phyloP scores from a whole-genome alignment of 2,888 invertebrate genomes.

The Hypercompe scribonia region DNA sequence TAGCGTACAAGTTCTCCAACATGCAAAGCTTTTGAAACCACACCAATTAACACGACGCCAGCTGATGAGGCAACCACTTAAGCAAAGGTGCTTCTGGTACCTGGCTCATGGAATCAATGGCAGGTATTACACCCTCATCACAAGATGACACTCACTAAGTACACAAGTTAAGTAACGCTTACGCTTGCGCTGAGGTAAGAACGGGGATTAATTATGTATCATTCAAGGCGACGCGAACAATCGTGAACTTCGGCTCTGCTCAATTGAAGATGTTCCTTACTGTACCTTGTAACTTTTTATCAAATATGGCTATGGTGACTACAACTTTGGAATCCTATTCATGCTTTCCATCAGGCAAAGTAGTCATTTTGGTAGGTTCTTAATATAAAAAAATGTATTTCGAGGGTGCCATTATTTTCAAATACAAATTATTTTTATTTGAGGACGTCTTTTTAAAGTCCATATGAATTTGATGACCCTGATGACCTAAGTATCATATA shows the following conservation, averaged over 20 bases:
- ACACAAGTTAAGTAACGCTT: constrained; percentile 10
- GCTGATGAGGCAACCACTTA: constrained; percentile 1
- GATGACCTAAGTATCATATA: too few relatives aligned
- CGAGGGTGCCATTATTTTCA: too few relatives aligned
- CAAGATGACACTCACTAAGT: constrained; percentile 7
- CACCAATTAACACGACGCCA: neutral
- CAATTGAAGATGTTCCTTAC: constrained; percentile 11
- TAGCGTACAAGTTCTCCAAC: neutral
- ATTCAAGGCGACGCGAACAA: constrained; percentile 26
- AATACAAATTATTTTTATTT: too few relatives aligned
- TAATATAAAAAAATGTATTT: too few relatives aligned
- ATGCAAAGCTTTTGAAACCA: neutral
- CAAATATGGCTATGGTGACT: too few relatives aligned
- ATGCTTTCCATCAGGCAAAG: too few relatives aligned
- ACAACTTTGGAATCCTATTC: too few relatives aligned
- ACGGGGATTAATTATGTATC: constrained; percentile 37
- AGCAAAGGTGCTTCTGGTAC: neutral
- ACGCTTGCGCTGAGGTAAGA: constrained; percentile 21
- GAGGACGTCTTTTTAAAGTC: too few relatives aligned
- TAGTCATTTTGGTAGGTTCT: too few relatives aligned
- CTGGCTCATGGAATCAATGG: constrained; percentile 1
- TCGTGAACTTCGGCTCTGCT: constrained; percentile 23
- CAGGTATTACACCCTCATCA: constrained; percentile 10
- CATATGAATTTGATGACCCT: too few relatives aligned
- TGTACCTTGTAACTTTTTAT: constrained; percentile 1